These are phyloP conservation scores for Pollenia labialis DNA, from an alignment of 2,888 invertebrate genomes.

Conservation along the genomic window DNA sequence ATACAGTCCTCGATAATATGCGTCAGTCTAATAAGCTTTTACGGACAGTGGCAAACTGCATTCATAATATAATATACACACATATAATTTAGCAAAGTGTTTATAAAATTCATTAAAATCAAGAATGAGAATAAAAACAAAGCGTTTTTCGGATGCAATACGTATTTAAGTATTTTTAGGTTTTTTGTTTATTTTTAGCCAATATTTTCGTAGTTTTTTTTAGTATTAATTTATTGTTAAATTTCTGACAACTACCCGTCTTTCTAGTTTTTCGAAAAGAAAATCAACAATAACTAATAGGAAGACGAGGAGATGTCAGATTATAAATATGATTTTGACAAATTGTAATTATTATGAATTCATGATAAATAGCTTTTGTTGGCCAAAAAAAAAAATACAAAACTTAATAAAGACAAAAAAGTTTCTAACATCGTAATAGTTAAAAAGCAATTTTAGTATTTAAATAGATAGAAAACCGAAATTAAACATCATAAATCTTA, in stretches of 20 bases:
- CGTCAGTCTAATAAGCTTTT: neutral
- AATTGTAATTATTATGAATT: slow-evolving; percentile 58
- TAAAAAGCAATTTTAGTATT: slow-evolving; percentile 51
- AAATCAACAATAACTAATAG: slow-evolving; percentile 51
- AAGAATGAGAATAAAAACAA: neutral
- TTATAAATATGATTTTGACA: slow-evolving; percentile 60
- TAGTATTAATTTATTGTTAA: slow-evolving; percentile 4
- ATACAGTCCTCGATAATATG: too few species aligned
- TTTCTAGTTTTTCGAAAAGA: slow-evolving; percentile 6
- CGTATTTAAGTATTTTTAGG: slow-evolving; percentile 1
- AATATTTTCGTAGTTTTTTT: neutral
- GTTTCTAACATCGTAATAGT: slow-evolving; percentile 21
- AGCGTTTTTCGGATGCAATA: slow-evolving; percentile 3
- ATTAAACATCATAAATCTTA: slow-evolving; percentile 61
- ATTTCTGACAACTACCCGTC: neutral
- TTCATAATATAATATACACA: too few species aligned
- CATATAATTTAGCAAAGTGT: too few species aligned
- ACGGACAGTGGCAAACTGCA: neutral
- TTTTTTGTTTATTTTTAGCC: neutral
- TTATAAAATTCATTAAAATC: neutral
- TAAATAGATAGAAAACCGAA: slow-evolving; percentile 48
- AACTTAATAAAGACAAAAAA: slow-evolving; percentile 36
- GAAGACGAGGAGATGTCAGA: slow-evolving; percentile 55
- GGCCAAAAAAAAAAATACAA: slow-evolving; percentile 12
- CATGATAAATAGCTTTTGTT: slow-evolving; percentile 56